Base-by-base conservation (phyloP, 2,888 invertebrate genomes). In the Pheosia tremula region DNA sequence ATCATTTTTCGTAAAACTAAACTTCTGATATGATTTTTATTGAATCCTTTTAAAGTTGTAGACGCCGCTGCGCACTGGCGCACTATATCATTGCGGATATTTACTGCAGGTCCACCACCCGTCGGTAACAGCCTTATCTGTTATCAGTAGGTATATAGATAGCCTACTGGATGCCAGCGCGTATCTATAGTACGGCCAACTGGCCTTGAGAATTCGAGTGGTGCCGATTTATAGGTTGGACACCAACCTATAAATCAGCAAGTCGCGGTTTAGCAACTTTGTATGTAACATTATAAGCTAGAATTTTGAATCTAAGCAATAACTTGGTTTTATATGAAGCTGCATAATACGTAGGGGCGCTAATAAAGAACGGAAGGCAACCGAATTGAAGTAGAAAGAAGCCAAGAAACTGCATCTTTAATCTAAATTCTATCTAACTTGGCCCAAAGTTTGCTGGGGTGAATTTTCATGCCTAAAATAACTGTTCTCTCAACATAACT, bases 81-180 rank as follows among this genome's bases (percentile, higher is more conserved):
- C 80, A 82, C 82, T 90, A 88, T 88, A 91, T 91, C 91, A 91
- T 87, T 73, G 75, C 71, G 83, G 84, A 84, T 87, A 89, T 88
- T 90, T 89, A 88, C 84, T 83, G 84, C 78, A 80, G 82, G 79
- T 85, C 89, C 87, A 83, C 89, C 89, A 88, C 89, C 90, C 83
- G 81, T 80, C 85, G 80, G 85, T 87, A 87, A 87, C 89, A 88
- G 85, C 85, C 86, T 90, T 93, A 93, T 92, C 92, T 89, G 91
- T 93, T 93, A 93, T 93, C 93, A 93, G 82, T 24, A 24, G 24
- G 24, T 92, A 87, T 90, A 90, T 88, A 88, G 85, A 87, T 86
- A 75, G 70, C 74, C 84, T 84, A 84, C 85, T 82, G 78, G 83
- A 83, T 80, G 74, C 70, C 65, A 68, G 75, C 71, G 75, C 82